Percentiles rank a stretch among this genome's conserved stretches.
phyloP scores from a whole-genome alignment of 2,888 invertebrate genomes.

The Drosophila demipolita region DNA sequence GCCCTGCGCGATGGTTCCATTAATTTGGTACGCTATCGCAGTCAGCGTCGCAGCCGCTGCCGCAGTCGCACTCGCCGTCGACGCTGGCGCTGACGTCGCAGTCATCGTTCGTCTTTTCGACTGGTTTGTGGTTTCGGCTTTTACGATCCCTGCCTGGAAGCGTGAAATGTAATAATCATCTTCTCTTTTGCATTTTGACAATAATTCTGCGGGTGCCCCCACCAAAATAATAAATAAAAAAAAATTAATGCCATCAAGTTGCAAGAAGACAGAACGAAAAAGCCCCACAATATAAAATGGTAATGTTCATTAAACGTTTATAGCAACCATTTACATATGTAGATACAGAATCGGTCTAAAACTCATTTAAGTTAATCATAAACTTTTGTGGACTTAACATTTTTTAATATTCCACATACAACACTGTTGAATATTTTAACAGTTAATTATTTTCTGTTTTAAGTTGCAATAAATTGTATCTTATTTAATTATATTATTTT shows the following conservation, averaged over 20 bases:
- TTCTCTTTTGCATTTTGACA: constrained; percentile 78
- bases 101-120: constrained; percentile 51
- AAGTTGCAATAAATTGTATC: neutral
- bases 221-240: constrained; percentile 8
- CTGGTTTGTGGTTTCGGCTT: constrained; percentile 66
- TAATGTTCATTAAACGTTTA: constrained; percentile 25
- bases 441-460: neutral
- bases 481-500: neutral
- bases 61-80: constrained; percentile 1
- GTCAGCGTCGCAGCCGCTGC: constrained; percentile 34
- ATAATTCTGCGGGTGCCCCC: constrained; percentile 73
- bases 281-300: constrained; percentile 26
- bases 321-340: neutral
- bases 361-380: neutral
- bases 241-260: constrained; percentile 16
- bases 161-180: constrained; percentile 78
- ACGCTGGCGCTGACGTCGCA: constrained; percentile 7
- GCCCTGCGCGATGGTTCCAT: constrained; percentile 69
- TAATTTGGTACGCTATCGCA: constrained; percentile 78
- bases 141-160: constrained; percentile 66
- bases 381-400: neutral
- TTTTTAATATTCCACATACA: neutral
- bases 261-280: constrained; percentile 8
- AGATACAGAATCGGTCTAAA: neutral
- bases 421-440: neutral